Evolutionary conservation across 1,140 invertebrate genomes (phyloP).

Genomic region (Ptiloglossa arizonensis): DNA sequence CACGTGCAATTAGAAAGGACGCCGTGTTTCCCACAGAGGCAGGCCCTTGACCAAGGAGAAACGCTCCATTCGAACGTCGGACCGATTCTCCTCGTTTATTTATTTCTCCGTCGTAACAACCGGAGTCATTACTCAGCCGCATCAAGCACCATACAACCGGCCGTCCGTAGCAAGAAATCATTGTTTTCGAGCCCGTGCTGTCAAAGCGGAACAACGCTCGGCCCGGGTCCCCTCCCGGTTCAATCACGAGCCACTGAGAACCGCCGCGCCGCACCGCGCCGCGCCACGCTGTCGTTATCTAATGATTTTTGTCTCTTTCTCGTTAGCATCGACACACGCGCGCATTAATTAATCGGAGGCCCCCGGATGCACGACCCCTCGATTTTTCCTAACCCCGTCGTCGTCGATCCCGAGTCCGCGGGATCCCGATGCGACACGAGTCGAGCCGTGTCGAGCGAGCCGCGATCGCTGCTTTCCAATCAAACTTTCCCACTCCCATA

Average conservation of each 20-base stretch:
- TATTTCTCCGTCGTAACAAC: constrained; percentile 33
- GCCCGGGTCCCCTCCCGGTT: constrained; percentile 26
- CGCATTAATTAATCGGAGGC: constrained; percentile 64
- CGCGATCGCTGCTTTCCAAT: constrained; percentile 49
- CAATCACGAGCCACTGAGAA: constrained; percentile 50
- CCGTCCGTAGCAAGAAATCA: constrained; percentile 58
- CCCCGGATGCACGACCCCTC: constrained; percentile 11
- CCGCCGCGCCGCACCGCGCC: no score
- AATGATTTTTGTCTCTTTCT: constrained; percentile 62
- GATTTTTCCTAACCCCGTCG: background rate
- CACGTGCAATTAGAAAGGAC: constrained; percentile 35
- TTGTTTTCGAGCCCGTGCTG: constrained; percentile 55
- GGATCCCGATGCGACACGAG: background rate
- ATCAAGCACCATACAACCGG: constrained; percentile 54
- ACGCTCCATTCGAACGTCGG: constrained; percentile 2
- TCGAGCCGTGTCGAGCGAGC: no score
- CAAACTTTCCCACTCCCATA: constrained; percentile 55
- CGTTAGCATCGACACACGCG: constrained; percentile 62
- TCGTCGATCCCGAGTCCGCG: constrained; percentile 12
- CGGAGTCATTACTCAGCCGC: constrained; percentile 60
- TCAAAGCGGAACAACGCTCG: constrained; percentile 39
- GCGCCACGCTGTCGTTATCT: constrained; percentile 41
- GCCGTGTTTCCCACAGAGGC: constrained; percentile 27
- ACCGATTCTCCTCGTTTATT: constrained; percentile 25
- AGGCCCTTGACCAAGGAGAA: constrained; percentile 8